Percentiles rank a stretch among this genome's conserved stretches.
These are phyloP conservation scores for Oreochromis mossambicus DNA, from an alignment of 2,797 vertebrate species.

Conservation along the genomic window DNA sequence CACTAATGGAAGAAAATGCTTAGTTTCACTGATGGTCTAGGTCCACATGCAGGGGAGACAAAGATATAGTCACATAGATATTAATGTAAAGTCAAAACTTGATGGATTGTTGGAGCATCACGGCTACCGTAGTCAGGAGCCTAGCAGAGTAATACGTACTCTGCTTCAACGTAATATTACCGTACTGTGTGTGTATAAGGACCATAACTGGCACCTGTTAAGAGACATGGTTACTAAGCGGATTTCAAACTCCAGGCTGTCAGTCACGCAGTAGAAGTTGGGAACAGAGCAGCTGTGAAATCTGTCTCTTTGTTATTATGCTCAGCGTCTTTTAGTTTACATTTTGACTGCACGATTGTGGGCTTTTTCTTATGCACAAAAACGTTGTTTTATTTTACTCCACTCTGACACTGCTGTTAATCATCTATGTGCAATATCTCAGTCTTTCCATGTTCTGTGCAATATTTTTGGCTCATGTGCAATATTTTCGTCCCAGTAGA, in stretches of 20 bases:
- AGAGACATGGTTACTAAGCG: background rate
- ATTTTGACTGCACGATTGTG: background rate
- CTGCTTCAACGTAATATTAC: background rate
- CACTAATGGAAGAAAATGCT: background rate
- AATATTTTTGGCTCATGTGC: too few species aligned
- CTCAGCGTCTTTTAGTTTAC: background rate
- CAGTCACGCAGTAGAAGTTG: background rate
- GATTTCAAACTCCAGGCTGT: background rate
- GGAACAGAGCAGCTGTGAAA: background rate
- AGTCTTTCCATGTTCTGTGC: too few species aligned
- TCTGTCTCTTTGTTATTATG: background rate
- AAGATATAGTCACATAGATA: background rate
- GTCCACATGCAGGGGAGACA: background rate
- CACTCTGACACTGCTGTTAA: too few species aligned
- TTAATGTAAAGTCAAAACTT: background rate
- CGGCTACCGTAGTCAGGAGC: background rate
- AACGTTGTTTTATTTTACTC: too few species aligned
- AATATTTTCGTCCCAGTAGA: too few species aligned
- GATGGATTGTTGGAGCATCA: background rate
- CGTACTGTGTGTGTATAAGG: background rate
- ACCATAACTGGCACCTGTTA: background rate
- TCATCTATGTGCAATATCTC: too few species aligned
- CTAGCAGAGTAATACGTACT: accelerated
- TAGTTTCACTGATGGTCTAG: background rate
- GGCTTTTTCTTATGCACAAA: background rate